Percentiles rank a stretch among this genome's conserved stretches.
Conservation (phyloP, 2,797 vertebrate genomes). For the Sternotherus odoratus region DNA sequence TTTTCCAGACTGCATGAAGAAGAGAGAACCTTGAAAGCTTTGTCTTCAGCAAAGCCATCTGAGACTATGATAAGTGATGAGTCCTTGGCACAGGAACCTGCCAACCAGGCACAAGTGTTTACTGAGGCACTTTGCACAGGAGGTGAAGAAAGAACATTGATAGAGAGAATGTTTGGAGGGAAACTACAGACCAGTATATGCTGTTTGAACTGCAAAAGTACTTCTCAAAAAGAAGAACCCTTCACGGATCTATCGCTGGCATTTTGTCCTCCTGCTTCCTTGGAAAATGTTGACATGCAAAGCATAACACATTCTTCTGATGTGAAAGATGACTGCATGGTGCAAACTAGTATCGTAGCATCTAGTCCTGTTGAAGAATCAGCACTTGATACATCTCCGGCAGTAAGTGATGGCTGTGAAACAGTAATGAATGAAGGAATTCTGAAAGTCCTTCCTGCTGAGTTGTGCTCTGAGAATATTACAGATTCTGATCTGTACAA, state of each 20-base stretch:
- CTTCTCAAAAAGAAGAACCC: conserved; percentile 95
- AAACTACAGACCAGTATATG: conserved; percentile 91
- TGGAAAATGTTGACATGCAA: conserved; percentile 73
- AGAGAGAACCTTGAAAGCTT: conserved; percentile 89
- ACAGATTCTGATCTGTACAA: conserved; percentile 60
- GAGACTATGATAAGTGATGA: conserved; percentile 60
- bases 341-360: conserved; percentile 44
- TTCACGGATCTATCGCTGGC: conserved; percentile 97
- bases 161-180: conserved; percentile 96
- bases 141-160: conserved; percentile 87
- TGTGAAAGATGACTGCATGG: conserved; percentile 51
- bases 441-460: conserved; percentile 52
- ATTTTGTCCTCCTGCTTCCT: conserved; percentile 89
- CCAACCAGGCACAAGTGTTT: conserved; percentile 53
- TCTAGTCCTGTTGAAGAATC: conserved; percentile 50
- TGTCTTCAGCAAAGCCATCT: conserved; percentile 72
- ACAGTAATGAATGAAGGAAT: conserved; percentile 57
- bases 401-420: conserved; percentile 62
- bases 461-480: conserved; percentile 61
- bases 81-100: conserved; percentile 62
- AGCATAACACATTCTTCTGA: conserved; percentile 40
- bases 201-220: conserved; percentile 93
- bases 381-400: conserved; percentile 21
- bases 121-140: conserved; percentile 63
- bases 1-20: conserved; percentile 93